Evolutionary conservation across 1,140 invertebrate species (phyloP).

Genomic region (Neuroterus valhalla): DNA sequence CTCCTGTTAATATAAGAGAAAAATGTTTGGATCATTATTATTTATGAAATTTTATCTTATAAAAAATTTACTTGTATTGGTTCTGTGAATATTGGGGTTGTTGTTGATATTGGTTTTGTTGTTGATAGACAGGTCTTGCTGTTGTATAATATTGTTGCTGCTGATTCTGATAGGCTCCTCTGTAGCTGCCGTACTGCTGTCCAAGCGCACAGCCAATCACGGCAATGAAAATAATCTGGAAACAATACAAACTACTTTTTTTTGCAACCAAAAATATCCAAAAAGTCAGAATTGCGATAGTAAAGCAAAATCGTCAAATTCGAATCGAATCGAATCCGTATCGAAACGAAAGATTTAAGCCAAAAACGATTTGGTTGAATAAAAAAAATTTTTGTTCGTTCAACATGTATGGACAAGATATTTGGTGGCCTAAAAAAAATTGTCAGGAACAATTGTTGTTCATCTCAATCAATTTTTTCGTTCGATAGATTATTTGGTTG

Average conservation of each 20-base stretch:
- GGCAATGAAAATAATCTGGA: constrained; percentile 64
- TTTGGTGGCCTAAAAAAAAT: no score
- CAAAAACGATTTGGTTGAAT: no score
- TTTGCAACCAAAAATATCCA: neutral
- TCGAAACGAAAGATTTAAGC: no score
- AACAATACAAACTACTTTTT: constrained; percentile 54
- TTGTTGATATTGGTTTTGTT: constrained; percentile 46
- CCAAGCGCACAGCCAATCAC: constrained; percentile 61
- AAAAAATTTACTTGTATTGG: constrained; percentile 57
- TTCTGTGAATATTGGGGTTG: constrained; percentile 48
- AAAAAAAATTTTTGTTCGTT: no score
- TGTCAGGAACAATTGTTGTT: no score
- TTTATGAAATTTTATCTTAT: neutral
- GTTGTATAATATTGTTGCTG: constrained; percentile 58
- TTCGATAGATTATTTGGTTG: no score
- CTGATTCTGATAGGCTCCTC: constrained; percentile 43
- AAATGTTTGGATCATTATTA: neutral
- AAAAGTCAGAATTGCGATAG: no score
- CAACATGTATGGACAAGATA: no score
- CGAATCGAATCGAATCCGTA: no score
- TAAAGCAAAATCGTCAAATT: no score
- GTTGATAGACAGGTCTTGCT: constrained; percentile 54
- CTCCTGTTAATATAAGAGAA: neutral
- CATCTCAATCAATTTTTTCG: no score
- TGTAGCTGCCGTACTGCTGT: constrained; percentile 62